Percentiles rank a stretch among this genome's conserved stretches.
These are phyloP conservation scores for Xiphophorus birchmanni DNA, from an alignment of 2,797 vertebrate species.

Conservation along the genomic window DNA sequence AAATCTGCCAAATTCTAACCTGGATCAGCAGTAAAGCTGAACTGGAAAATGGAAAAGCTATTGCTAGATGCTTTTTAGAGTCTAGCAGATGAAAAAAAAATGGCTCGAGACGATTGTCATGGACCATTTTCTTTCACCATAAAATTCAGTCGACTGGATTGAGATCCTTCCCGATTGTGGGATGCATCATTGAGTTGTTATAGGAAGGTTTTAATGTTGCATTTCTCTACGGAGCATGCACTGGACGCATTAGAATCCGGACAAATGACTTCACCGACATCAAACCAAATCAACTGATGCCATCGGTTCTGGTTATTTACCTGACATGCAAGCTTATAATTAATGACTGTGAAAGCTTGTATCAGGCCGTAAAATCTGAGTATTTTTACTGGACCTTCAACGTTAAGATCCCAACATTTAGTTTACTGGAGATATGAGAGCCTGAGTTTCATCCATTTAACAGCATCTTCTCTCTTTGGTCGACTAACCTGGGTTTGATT, in stretches of 20 bases:
- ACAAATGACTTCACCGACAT: neutral
- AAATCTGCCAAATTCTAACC: neutral
- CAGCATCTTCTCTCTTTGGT: neutral
- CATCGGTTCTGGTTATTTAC: neutral
- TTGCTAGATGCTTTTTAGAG: neutral
- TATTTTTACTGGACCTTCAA: neutral
- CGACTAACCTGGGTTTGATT: neutral
- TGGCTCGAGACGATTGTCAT: neutral
- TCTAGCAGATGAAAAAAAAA: neutral
- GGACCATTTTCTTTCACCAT: neutral
- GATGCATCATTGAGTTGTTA: neutral
- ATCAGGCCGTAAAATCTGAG: neutral
- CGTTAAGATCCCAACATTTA: no score
- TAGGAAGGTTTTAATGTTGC: constrained; percentile 3
- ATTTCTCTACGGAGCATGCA: neutral
- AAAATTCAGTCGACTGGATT: constrained; percentile 4
- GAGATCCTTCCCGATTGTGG: neutral
- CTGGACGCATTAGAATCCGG: neutral
- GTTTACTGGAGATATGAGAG: neutral
- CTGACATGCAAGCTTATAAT: neutral
- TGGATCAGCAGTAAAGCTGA: neutral
- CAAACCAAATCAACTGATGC: neutral
- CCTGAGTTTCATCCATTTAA: neutral
- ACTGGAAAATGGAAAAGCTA: neutral
- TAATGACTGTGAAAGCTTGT: neutral